Evolutionary conservation across 2,113 vertebrate species (phyloP).

Genomic region (Otis tarda): DNA sequence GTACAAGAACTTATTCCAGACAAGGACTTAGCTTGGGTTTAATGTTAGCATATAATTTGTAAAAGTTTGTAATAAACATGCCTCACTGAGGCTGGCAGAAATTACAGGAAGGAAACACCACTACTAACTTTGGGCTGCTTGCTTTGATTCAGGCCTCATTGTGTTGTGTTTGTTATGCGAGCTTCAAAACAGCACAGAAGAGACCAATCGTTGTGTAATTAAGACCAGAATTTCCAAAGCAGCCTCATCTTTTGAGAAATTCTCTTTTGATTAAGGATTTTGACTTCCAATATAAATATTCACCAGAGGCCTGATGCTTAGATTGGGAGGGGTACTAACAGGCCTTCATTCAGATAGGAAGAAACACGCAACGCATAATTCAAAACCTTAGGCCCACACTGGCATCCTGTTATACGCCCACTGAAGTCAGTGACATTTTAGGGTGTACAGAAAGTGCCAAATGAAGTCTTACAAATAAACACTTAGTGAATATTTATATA

Average conservation of each 20-base stretch:
- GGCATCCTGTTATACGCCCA: background rate
- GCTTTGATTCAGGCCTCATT: constrained; percentile 14
- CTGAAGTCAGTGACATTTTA: background rate
- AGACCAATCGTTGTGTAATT: background rate
- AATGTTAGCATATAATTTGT: constrained; percentile 59
- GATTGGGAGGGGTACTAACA: background rate
- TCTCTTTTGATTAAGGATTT: background rate
- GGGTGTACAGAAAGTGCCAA: background rate
- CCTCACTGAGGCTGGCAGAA: constrained; percentile 5
- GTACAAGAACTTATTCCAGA: constrained; percentile 2
- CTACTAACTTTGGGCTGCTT: constrained; percentile 4
- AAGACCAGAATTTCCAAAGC: constrained; percentile 19
- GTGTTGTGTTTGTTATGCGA: background rate
- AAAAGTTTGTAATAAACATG: constrained; percentile 50
- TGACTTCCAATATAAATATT: constrained; percentile 17
- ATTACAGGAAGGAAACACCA: constrained; percentile 15
- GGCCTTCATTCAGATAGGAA: background rate
- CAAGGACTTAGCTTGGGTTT: constrained; percentile 31
- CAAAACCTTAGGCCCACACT: background rate
- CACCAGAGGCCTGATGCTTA: background rate
- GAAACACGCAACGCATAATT: background rate
- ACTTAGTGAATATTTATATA: background rate
- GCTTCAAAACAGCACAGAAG: background rate
- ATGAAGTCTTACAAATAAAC: background rate
- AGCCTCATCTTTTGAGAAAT: background rate